Base-by-base conservation (phyloP, 2,888 invertebrate species). In the Eumerus sabulonum region DNA sequence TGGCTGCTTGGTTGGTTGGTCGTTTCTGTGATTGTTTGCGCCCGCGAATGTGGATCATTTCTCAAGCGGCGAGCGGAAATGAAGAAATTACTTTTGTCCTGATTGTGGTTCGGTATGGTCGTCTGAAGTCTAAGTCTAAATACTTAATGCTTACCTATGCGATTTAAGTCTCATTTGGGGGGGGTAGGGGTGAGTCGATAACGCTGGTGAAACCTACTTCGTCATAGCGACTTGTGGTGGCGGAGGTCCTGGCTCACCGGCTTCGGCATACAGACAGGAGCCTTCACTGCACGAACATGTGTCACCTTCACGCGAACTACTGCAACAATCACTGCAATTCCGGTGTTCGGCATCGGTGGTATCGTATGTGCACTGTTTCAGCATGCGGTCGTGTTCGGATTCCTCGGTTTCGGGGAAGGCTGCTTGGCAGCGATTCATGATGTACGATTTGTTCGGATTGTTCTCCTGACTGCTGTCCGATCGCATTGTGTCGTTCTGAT, bases 251-350 rank as follows among this genome's bases (percentile, higher is more conserved):
- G 88, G 89, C 48, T 88, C 89, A 42, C 90, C 91, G 19, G 92
- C 91, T 85, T 92, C 92, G 0, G 92, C 92, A 83, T 92, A 92
- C 64, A 92, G 87, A 83, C 92, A 92, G 51, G 92, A 92, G 14
- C 92, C 92, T 84, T 92, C 92, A 85, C 92, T 92, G 86, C 92
- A 92, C 35, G 92, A 92, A 85, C 92, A 92, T 59, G 92, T 92
- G 83, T 92, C 92, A 48, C 90, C 90, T 56, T 90, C 90, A 85
- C 85, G 90, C 82, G 88, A 91, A 88, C 85, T 91, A 88, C 86
- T 87, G 81, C 89, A 89, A 59, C 90, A 90, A 82, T 91, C 91
- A 67, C 87, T 88, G 83, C 90, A 90, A 67, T 87, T 88, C 19
- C 85, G 82, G 36, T 84, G 85, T 57, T 85, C 85, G 14, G 76